Percentiles rank a stretch among this genome's conserved stretches.
Evolutionary conservation across 2,797 vertebrate species (phyloP).

Genomic region (Avahi laniger): DNA sequence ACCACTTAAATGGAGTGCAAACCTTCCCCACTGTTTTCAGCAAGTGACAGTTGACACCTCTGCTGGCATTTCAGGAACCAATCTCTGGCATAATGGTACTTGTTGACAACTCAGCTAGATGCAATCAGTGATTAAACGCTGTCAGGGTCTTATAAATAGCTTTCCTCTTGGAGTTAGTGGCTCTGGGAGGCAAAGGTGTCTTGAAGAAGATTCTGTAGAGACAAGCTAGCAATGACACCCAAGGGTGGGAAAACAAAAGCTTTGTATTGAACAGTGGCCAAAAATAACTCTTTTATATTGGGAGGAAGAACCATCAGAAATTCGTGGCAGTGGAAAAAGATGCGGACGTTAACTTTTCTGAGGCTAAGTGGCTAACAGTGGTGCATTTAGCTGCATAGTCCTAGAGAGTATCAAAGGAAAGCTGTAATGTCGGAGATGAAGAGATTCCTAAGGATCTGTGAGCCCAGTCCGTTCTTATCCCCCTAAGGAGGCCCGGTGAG

Average conservation of each 20-base stretch:
- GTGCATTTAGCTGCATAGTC: not conserved
- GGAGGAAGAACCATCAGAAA: slow-evolving; percentile 5
- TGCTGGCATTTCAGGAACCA: not conserved
- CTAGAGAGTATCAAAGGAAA: not conserved
- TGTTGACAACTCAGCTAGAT: slow-evolving; percentile 2
- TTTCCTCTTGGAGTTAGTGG: not conserved
- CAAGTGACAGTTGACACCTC: not conserved
- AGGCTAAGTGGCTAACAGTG: slow-evolving; percentile 38
- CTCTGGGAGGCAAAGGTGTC: slow-evolving; percentile 47
- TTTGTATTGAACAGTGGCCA: slow-evolving; percentile 32
- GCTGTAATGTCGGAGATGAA: not conserved
- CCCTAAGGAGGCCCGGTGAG: not conserved
- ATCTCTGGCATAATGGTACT: not conserved
- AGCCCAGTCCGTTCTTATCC: not conserved
- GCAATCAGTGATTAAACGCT: slow-evolving; percentile 17
- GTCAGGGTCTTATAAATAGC: slow-evolving; percentile 54
- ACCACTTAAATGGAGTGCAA: not conserved
- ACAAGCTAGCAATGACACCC: not conserved
- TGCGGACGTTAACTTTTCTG: slow-evolving; percentile 19
- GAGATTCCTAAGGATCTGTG: not conserved
- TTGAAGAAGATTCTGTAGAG: slow-evolving; percentile 41
- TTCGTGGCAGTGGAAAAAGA: not conserved
- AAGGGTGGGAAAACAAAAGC: slow-evolving; percentile 19
- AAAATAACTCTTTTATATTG: slow-evolving; percentile 56
- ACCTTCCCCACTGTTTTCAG: not conserved